phyloP scores from a whole-genome alignment of 2,113 vertebrate species.

The Fukomys damarensis region DNA sequence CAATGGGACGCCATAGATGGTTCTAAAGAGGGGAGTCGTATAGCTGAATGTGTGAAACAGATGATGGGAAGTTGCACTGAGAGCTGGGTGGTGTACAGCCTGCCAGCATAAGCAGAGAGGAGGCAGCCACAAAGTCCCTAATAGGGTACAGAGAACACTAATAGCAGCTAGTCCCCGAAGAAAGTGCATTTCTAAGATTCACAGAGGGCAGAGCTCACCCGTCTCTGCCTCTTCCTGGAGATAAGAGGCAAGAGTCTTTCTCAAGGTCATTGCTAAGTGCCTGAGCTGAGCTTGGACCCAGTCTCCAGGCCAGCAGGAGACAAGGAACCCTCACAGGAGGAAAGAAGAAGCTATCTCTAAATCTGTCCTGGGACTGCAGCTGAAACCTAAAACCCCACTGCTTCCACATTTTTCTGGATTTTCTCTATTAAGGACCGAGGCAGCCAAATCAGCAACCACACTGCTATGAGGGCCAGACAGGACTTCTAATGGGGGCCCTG shows the following conservation, averaged over 20 bases:
- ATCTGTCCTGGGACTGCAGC: not conserved
- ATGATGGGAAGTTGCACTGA: not conserved
- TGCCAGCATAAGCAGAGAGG: no score
- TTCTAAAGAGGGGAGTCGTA: not conserved
- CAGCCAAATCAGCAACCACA: not conserved
- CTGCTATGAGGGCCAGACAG: fast-evolving
- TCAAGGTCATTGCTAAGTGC: not conserved
- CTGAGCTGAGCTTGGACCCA: not conserved
- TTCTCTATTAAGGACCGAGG: not conserved
- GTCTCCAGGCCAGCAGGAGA: not conserved
- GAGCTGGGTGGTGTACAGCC: not conserved
- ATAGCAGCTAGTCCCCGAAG: not conserved
- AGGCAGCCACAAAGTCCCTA: not conserved
- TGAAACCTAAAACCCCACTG: not conserved
- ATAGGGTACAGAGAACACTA: not conserved
- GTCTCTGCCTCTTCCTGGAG: not conserved
- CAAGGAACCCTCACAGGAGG: not conserved
- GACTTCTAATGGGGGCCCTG: not conserved
- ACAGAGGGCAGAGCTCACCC: not conserved
- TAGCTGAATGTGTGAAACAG: not conserved
- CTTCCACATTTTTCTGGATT: not conserved
- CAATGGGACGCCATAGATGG: not conserved
- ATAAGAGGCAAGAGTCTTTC: not conserved
- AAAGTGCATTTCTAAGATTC: not conserved
- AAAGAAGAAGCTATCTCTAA: not conserved